Percentiles rank a stretch among this genome's conserved stretches.
phyloP scores from a whole-genome alignment of 2,888 invertebrate species.

The Meganola albula region DNA sequence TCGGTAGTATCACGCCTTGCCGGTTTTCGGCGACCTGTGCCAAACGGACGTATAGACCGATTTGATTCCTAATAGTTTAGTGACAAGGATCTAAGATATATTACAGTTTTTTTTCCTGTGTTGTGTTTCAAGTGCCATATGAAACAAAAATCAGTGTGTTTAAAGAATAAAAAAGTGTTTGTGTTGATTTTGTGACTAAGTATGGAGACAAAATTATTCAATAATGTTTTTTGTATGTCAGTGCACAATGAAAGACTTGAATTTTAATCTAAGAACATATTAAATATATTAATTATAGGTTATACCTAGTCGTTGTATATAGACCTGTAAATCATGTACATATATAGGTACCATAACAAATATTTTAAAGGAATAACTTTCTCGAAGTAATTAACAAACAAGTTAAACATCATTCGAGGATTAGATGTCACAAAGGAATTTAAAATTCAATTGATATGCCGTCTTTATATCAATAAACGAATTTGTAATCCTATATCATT shows the following conservation, averaged over 20 bases:
- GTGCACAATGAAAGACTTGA: conserved; percentile 28
- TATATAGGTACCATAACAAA: conserved; percentile 30
- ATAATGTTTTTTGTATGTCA: conserved; percentile 30
- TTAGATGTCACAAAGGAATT: conserved; percentile 63
- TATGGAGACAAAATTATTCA: too few species aligned
- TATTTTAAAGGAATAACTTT: conserved; percentile 27
- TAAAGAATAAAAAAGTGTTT: too few species aligned
- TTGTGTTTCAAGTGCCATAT: conserved; percentile 20
- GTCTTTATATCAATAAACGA: conserved; percentile 72
- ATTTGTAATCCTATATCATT: conserved; percentile 73
- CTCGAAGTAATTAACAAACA: conserved; percentile 27
- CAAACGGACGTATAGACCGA: conserved; percentile 73
- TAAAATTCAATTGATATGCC: conserved; percentile 66
- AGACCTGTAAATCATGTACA: conserved; percentile 59
- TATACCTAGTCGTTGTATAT: conserved; percentile 68
- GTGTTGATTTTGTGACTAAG: too few species aligned
- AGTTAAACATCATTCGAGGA: conserved; percentile 47
- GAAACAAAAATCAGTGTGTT: too few species aligned
- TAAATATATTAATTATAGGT: conserved; percentile 40
- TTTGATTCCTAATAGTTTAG: conserved; percentile 45
- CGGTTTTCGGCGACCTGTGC: conserved; percentile 75
- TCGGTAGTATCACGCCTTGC: conserved; percentile 75
- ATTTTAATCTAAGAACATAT: conserved; percentile 32
- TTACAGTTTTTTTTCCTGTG: conserved; percentile 60
- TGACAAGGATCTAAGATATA: conserved; percentile 39